A percentile compares a stretch with the other conserved stretches of the same genome.
Conservation (phyloP, 2,888 invertebrate species). For the Nebria salina region DNA sequence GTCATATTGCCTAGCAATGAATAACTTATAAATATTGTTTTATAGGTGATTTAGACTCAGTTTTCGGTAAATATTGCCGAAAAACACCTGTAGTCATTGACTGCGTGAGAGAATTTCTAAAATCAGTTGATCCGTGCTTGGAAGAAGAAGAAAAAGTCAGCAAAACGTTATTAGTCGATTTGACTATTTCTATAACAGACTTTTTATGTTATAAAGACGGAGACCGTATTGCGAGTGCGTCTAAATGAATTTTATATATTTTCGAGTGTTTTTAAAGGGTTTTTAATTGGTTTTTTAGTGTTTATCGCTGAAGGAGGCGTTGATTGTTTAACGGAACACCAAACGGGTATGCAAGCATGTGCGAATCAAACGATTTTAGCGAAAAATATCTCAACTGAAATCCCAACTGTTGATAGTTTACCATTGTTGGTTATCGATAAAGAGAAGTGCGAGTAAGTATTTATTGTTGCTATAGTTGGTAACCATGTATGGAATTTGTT, state of each 20-base stretch:
- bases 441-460: conserved; percentile 62
- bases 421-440: conserved; percentile 59
- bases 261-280: neutral
- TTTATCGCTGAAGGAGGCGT: conserved; percentile 67
- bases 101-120: conserved; percentile 62
- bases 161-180: conserved; percentile 61
- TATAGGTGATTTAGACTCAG: conserved; percentile 60
- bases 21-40: conserved; percentile 7
- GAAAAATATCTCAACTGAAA: conserved; percentile 54
- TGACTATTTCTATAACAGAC: conserved; percentile 63
- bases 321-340: conserved; percentile 62
- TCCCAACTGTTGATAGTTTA: conserved; percentile 50
- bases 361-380: conserved; percentile 59
- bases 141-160: conserved; percentile 62
- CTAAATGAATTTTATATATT: neutral
- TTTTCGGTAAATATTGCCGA: conserved; percentile 66
- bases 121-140: conserved; percentile 62
- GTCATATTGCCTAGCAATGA: too few relatives aligned
- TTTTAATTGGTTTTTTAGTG: conserved; percentile 48
- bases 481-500: too few relatives aligned
- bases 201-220: conserved; percentile 68
- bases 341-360: conserved; percentile 60
- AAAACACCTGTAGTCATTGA: conserved; percentile 61
- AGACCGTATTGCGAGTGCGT: conserved; percentile 68
- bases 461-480: neutral